phyloP scores from a whole-genome alignment of 2,797 vertebrate species.

The Acanthurus lineatus region DNA sequence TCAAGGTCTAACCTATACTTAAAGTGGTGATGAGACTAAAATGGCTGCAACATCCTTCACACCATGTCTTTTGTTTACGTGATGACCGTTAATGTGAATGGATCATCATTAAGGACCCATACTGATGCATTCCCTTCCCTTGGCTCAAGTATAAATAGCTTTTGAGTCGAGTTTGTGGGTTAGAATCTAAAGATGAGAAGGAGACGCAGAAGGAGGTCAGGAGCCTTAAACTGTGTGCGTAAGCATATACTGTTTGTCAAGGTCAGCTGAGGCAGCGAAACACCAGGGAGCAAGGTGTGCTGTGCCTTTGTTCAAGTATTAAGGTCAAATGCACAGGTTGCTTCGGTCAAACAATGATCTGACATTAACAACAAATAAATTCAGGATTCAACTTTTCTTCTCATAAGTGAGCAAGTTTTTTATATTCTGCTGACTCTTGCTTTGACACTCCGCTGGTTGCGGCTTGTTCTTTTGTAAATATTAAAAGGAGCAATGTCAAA shows the following conservation, averaged over 20 bases:
- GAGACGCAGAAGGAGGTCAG: constrained; percentile 10
- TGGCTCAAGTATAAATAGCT: constrained; percentile 64
- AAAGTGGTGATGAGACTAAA: constrained; percentile 19
- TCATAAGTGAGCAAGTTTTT: constrained; percentile 2
- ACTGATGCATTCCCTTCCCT: constrained; percentile 31
- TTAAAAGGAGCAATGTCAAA: neutral
- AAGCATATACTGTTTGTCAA: constrained; percentile 34
- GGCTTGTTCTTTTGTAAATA: constrained; percentile 4
- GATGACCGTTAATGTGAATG: constrained; percentile 68
- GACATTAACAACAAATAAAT: neutral
- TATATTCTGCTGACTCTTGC: neutral
- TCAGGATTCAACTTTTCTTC: neutral
- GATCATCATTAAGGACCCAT: constrained; percentile 52
- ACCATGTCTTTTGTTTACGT: constrained; percentile 22
- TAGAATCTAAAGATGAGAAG: constrained; percentile 39
- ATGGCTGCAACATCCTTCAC: constrained; percentile 36
- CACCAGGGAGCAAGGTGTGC: neutral
- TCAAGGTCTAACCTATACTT: constrained; percentile 7
- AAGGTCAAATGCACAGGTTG: constrained; percentile 5
- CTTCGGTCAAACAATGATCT: neutral
- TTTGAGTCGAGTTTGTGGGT: constrained; percentile 48
- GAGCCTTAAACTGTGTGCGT: constrained; percentile 17
- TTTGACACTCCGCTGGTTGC: neutral
- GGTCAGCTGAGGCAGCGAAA: constrained; percentile 23
- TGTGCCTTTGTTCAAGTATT: neutral